Evolutionary conservation across 2,797 vertebrate genomes (phyloP).

Genomic region (Onychomys arenicola): DNA sequence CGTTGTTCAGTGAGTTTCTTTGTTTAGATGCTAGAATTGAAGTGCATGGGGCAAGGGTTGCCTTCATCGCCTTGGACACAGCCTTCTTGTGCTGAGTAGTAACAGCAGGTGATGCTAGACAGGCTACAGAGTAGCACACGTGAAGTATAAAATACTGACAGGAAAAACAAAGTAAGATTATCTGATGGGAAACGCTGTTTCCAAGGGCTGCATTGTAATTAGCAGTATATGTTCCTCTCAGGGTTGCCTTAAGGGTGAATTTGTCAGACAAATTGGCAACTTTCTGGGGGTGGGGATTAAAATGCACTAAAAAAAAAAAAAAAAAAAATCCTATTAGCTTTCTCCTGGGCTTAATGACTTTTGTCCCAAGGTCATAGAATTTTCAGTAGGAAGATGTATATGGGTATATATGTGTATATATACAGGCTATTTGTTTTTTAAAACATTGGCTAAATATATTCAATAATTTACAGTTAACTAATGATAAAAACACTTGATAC

Average conservation of each 20-base stretch:
- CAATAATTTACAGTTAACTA: conserved; percentile 11
- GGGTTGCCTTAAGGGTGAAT: conserved; percentile 51
- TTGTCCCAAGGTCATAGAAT: conserved; percentile 29
- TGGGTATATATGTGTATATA: not conserved
- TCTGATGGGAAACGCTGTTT: conserved; percentile 61
- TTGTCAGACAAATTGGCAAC: conserved; percentile 9
- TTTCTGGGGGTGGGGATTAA: not conserved
- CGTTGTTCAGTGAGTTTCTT: conserved; percentile 87
- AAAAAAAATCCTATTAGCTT: not conserved
- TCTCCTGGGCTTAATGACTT: not conserved
- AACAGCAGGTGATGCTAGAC: not conserved
- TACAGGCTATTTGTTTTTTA: not conserved
- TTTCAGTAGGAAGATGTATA: not conserved
- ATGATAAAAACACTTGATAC: not conserved
- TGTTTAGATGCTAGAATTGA: conserved; percentile 69
- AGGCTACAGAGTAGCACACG: not conserved
- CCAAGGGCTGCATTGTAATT: conserved; percentile 39
- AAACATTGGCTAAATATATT: not conserved
- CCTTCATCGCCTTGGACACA: not conserved
- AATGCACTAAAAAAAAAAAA: not conserved
- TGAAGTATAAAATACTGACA: conserved; percentile 13
- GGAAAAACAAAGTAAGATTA: not conserved
- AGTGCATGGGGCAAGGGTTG: not conserved
- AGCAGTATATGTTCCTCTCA: conserved; percentile 50
- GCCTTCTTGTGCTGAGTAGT: not conserved